Base-by-base conservation (phyloP, 37 sponge, comb jelly and placozoan genomes). In the Geodia barretti region DNA sequence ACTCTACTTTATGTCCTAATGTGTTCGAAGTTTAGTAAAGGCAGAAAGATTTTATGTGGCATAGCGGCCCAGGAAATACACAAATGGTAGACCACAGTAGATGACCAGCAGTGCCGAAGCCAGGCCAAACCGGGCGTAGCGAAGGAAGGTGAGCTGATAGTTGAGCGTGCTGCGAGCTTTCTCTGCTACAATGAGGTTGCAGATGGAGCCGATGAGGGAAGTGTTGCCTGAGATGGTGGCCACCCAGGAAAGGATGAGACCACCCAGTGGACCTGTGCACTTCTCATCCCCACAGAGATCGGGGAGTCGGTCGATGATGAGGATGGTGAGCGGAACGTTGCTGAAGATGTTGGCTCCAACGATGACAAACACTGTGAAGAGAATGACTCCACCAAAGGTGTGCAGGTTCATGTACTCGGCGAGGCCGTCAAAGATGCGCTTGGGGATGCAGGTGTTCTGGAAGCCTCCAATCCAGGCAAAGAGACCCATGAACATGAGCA, bases 401-500 rank as follows among this genome's bases (percentile, higher is more conserved):
- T 72, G 73, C 23, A 93, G 63, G 31, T 86, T 59, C 92, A 95
- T 91, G 70, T 77, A 39, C 26, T 25, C 54, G 40, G 70, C 37
- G n/a, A 86, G n/a, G 20, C 47, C 62, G 26, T 85, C 42, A 70
- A 95, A 91, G 38, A 63, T 62, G 34, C 26, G 9, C 39, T 34
- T 60, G 38, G 95, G 95, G 67, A 92, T 68, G 40, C 73, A 26
- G 32, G 95, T 92, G 43, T 75, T 83, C 68, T 95, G 63, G 68
- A 95, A 91, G 4, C 95, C 95, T 17, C 86, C 95, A 33, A 92
- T 73, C 95, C 95, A 95, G 21, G 89, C 77, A 68, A 95, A 91
- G 64, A 95, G 81, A 1, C 95, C 95, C 47, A 89, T 86, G 70
- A 95, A 95, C 84, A 95, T 76, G 59, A 95, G 77, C 71, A 95